Evolutionary conservation across 2,888 invertebrate species (phyloP), one percentile per base, ranked within the genome.

Genomic region (Tethea ocularis): DNA sequence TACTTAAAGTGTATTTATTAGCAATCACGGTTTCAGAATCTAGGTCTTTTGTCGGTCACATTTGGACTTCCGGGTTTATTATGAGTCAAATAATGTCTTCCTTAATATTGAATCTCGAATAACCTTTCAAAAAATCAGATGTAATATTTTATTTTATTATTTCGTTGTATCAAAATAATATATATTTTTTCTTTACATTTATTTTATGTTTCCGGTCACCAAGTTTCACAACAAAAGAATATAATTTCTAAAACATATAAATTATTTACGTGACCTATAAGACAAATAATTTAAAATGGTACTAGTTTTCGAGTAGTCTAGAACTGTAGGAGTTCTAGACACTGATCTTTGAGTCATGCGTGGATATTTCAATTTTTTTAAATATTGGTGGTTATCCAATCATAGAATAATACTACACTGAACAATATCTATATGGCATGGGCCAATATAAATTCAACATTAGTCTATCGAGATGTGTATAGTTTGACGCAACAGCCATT

Each of bases 1-100:
- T 60, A 51, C 23, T 65, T 60, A 61, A 59, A n/a, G 6, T 41
- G 46, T 46, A n/a, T 51, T 51, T 56, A 61, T 57, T 57, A 56
- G 54, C 52, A 57, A 29, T 65, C 62, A 29, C 46, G 46, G 20
- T 46, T 46, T 46, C 46, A 20, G 46, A 46, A 46, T 20, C 46
- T 46, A 20, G 46, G 46, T 10, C 46, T 46, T n/a, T 17, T 46
- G 46, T 20, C 2, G 46, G 20, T 46, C 10, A 10, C 17, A 20
- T 46, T 46, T 17, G 46, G 8, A 2, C 20, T 36, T 54, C 54
- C 54, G 20, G 7, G 54, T 54, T 22, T 52, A 33, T 33, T 6
- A 46, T 20, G 20, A 20, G 17, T 10, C n/a, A 46, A 8, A 46
- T 46, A 46, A 46, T 46, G 8, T 46, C 17, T 46, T 46, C 46